Conservation (phyloP, 1,140 invertebrate species). For the Trinorchestia longiramus region DNA sequence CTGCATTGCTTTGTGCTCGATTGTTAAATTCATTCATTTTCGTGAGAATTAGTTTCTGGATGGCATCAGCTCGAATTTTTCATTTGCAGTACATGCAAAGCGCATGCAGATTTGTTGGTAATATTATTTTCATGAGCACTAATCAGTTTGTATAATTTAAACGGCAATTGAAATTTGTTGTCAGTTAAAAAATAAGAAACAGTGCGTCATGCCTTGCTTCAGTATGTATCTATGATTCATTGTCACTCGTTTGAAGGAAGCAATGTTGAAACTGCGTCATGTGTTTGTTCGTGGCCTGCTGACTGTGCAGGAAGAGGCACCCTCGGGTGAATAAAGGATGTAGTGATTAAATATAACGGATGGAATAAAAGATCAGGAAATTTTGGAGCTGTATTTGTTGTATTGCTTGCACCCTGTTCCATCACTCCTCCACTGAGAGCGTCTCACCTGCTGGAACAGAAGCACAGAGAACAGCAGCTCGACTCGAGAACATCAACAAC, state of each 20-base stretch:
- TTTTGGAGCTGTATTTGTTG: no score
- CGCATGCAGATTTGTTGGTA: no score
- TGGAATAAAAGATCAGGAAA: no score
- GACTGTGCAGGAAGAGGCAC: background rate
- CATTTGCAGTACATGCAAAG: background rate
- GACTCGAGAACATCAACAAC: no score
- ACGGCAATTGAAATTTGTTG: background rate
- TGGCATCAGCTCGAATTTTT: background rate
- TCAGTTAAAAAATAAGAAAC: background rate
- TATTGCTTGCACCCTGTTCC: no score
- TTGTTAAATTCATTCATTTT: background rate
- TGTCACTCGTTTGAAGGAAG: background rate
- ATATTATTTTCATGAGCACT: background rate
- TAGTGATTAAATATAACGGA: no score
- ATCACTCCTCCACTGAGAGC: no score
- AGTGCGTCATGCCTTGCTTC: background rate
- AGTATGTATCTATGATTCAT: background rate
- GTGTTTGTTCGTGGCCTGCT: background rate
- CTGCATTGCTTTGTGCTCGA: background rate
- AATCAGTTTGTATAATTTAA: background rate
- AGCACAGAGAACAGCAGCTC: no score
- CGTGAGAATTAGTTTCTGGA: background rate
- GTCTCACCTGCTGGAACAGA: no score
- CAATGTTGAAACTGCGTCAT: background rate
- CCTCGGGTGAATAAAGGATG: background rate